Percentiles rank a stretch among this genome's conserved stretches.
Conservation (phyloP, 2,888 invertebrate species). For the Hybos culiciformis region DNA sequence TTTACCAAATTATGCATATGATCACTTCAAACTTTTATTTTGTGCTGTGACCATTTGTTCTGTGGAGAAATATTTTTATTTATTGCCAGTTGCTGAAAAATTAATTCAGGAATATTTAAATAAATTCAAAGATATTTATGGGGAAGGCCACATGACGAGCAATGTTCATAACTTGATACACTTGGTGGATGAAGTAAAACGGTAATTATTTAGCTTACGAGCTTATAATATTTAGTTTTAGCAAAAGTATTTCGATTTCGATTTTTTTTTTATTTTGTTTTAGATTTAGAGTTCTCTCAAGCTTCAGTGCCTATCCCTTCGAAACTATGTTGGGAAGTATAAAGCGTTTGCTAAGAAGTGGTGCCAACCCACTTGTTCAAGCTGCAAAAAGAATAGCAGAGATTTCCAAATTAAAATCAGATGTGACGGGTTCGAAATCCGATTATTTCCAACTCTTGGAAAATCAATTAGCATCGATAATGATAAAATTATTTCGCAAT, state of each 20-base stretch:
- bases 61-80: neutral
- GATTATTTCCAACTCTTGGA: too few relatives aligned
- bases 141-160: slow-evolving; percentile 13
- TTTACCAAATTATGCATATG: neutral
- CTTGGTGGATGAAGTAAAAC: slow-evolving; percentile 12
- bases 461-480: too few relatives aligned
- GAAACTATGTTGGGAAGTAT: neutral
- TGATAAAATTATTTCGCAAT: too few relatives aligned
- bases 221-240: too few relatives aligned
- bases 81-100: slow-evolving; percentile 11
- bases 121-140: slow-evolving; percentile 12
- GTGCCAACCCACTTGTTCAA: neutral
- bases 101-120: slow-evolving; percentile 14
- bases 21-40: neutral
- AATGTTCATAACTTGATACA: slow-evolving; percentile 16
- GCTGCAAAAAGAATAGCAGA: neutral
- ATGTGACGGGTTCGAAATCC: too few relatives aligned
- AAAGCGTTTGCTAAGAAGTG: neutral
- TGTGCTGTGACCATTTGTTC: neutral
- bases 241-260: too few relatives aligned
- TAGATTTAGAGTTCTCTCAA: slow-evolving; percentile 9
- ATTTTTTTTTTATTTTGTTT: too few relatives aligned
- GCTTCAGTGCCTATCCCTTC: slow-evolving; percentile 9
- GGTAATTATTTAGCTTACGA: too few relatives aligned
- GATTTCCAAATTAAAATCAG: neutral